Percentiles rank a stretch among this genome's conserved stretches.
These are phyloP conservation scores for Caenorhabditis japonica DNA, from an alignment of 2,888 invertebrate genomes.

Conservation along the genomic window DNA sequence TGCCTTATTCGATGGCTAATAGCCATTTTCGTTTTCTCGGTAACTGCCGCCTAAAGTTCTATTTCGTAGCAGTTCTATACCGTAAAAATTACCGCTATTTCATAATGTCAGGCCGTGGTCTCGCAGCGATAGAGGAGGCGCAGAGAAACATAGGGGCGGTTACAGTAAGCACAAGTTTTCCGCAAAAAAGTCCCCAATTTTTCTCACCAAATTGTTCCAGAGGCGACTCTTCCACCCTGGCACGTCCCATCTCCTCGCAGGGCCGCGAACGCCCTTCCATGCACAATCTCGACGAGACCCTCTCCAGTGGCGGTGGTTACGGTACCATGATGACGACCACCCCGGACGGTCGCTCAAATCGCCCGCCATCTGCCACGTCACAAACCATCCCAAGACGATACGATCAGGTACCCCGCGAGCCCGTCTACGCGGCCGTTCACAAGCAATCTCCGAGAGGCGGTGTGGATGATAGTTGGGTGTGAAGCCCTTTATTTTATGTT, in stretches of 20 bases:
- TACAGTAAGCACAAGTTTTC: too few relatives aligned
- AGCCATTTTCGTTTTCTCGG: too few relatives aligned
- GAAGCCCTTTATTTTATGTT: slow-evolving; percentile 1
- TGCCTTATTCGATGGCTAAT: too few relatives aligned
- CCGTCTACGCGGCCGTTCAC: slow-evolving; percentile 75
- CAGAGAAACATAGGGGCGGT: too few relatives aligned
- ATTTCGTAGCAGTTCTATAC: too few relatives aligned
- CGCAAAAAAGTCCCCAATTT: too few relatives aligned
- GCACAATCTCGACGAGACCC: slow-evolving; percentile 56
- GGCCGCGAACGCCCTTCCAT: slow-evolving; percentile 63
- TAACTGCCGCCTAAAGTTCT: too few relatives aligned
- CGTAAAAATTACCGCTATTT: too few relatives aligned
- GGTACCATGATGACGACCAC: slow-evolving; percentile 45
- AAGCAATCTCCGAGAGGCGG: slow-evolving; percentile 60
- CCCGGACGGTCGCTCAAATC: neutral
- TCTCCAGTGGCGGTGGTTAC: slow-evolving; percentile 50
- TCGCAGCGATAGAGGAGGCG: too few relatives aligned
- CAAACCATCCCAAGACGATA: slow-evolving; percentile 46
- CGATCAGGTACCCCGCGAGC: slow-evolving; percentile 60
- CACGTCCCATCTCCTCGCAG: slow-evolving; percentile 88
- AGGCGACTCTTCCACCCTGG: slow-evolving; percentile 92
- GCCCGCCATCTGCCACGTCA: slow-evolving; percentile 43
- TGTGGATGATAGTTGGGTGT: slow-evolving; percentile 76
- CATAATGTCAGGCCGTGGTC: too few relatives aligned
- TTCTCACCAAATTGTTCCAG: too few relatives aligned